A percentile compares a stretch with the other conserved stretches of the same genome.
Conservation (phyloP, 35 echinoderm and acorn worm genomes). For the Apostichopus parvimensis region DNA sequence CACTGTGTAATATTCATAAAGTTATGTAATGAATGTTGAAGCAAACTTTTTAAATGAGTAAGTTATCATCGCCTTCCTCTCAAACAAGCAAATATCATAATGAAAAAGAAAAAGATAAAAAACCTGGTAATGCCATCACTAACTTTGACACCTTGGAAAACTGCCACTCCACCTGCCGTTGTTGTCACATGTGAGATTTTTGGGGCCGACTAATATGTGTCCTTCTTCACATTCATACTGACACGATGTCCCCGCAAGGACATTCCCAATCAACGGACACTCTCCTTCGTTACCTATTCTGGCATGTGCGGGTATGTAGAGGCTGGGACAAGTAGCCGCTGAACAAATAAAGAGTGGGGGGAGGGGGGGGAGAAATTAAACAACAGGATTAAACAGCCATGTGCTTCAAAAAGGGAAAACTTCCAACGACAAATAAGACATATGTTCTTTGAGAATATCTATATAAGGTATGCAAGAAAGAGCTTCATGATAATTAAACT, state of each 20-base stretch:
- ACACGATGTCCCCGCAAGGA: not conserved
- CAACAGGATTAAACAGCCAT: not conserved
- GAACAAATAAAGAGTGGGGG: not conserved
- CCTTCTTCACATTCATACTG: conserved; percentile 39
- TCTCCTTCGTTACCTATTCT: not conserved
- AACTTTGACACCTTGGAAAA: conserved; percentile 52
- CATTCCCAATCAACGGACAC: not conserved
- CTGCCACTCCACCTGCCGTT: conserved; percentile 36
- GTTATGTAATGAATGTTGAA: too few species aligned
- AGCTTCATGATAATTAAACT: too few species aligned
- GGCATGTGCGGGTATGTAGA: conserved; percentile 38
- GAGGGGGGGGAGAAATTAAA: not conserved
- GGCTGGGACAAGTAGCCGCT: conserved; percentile 15
- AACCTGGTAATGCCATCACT: not conserved
- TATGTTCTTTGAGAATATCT: not conserved
- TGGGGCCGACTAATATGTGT: conserved; percentile 29
- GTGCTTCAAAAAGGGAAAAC: too few species aligned
- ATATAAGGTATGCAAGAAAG: not conserved
- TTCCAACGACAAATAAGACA: too few species aligned
- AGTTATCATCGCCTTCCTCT: too few species aligned
- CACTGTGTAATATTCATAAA: too few species aligned
- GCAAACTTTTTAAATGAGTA: too few species aligned
- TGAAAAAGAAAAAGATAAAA: too few species aligned
- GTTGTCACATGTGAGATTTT: not conserved
- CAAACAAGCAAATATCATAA: too few species aligned